Conservation (phyloP, 2,113 vertebrate genomes). For the Geococcyx californianus region DNA sequence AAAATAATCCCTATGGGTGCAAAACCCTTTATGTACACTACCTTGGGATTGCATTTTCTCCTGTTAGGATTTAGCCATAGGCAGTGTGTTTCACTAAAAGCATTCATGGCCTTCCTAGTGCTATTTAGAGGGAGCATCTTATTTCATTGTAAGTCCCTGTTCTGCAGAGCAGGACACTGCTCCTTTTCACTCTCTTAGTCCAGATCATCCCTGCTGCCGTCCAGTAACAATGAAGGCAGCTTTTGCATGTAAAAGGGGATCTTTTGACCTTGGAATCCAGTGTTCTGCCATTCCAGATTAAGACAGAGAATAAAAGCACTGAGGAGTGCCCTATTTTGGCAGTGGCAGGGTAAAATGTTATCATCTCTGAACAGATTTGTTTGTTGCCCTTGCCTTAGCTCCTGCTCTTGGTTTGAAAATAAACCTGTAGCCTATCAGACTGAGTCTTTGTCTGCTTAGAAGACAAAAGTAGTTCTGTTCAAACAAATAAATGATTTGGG, state of each 20-base stretch:
- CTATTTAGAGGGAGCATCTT: background rate
- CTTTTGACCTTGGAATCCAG: background rate
- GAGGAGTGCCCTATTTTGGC: background rate
- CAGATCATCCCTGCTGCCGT: background rate
- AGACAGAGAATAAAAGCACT: background rate
- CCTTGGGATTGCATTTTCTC: background rate
- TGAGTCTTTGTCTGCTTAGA: background rate
- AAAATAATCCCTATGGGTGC: conserved; percentile 26
- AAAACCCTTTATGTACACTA: background rate
- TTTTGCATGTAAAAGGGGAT: background rate
- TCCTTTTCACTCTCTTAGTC: background rate
- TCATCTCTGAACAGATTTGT: background rate
- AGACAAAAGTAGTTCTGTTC: background rate
- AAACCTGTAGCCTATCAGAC: background rate
- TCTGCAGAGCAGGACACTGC: background rate
- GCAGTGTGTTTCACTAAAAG: background rate
- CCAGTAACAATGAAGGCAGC: background rate
- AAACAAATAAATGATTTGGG: background rate
- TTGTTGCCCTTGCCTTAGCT: background rate
- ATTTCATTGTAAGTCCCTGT: background rate
- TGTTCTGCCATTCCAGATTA: background rate
- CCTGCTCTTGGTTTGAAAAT: background rate
- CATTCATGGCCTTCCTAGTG: background rate
- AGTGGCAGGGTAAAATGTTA: background rate
- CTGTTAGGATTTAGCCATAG: background rate